Conservation (phyloP, 2,888 invertebrate genomes). For the Rhorus exstirpatorius region DNA sequence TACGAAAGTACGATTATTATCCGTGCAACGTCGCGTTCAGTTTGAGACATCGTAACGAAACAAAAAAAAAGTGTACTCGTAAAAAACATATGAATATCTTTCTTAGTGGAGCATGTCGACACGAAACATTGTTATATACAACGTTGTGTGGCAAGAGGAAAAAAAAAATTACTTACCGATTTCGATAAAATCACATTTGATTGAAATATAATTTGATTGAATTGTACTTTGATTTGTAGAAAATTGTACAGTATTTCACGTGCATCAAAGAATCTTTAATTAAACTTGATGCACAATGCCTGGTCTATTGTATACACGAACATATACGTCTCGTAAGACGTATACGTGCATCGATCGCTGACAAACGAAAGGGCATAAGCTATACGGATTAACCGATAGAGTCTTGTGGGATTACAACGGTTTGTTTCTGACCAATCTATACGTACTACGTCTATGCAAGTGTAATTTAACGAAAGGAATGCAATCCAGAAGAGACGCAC, state of each 20-base stretch:
- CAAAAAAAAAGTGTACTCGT: conserved; percentile 9
- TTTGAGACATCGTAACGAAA: conserved; percentile 1
- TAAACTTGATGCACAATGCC: neutral
- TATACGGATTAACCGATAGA: neutral
- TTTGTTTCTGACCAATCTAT: neutral
- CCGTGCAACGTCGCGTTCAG: neutral
- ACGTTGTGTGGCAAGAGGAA: no score
- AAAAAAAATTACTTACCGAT: neutral
- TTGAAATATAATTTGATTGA: no score
- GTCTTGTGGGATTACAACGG: neutral
- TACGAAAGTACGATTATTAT: conserved; percentile 12
- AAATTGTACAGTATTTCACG: neutral
- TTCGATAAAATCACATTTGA: neutral
- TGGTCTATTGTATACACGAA: neutral
- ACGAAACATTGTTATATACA: no score
- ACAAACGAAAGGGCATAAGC: conserved; percentile 2
- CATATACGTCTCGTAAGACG: neutral
- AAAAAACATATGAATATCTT: neutral
- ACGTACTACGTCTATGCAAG: neutral
- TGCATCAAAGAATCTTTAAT: neutral
- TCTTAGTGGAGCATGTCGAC: neutral
- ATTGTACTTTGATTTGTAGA: neutral
- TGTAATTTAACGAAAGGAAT: conserved; percentile 41
- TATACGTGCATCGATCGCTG: neutral
- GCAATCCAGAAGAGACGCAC: conserved; percentile 58